Evolutionary conservation across 1,140 invertebrate genomes (phyloP).

Genomic region (Trachymyrmex cornetzi): DNA sequence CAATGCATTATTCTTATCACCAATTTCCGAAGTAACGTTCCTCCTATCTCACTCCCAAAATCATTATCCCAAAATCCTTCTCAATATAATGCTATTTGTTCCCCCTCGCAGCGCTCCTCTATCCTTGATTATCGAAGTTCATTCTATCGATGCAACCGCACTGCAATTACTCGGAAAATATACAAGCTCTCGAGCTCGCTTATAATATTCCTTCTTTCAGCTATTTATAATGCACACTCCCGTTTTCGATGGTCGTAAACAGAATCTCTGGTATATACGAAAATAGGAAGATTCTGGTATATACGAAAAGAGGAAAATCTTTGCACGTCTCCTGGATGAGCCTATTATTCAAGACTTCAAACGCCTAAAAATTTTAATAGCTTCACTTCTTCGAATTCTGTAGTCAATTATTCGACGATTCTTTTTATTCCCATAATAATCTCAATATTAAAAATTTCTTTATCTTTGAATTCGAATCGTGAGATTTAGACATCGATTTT

Average conservation of each 20-base stretch:
- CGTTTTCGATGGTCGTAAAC: neutral
- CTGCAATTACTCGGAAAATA: constrained; percentile 23
- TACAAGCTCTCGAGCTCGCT: neutral
- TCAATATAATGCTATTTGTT: neutral
- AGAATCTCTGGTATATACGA: neutral
- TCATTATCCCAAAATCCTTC: neutral
- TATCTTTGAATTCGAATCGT: neutral
- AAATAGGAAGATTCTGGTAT: neutral
- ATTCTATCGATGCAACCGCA: constrained; percentile 9
- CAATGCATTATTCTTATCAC: neutral
- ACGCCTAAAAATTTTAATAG: neutral
- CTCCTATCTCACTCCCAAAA: neutral
- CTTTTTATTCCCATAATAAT: neutral
- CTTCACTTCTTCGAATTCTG: neutral
- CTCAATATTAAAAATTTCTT: neutral
- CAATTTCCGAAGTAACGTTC: constrained; percentile 22
- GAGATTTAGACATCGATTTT: neutral
- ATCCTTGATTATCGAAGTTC: constrained; percentile 14
- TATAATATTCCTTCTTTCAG: constrained; percentile 40
- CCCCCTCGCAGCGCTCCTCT: neutral
- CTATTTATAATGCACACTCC: neutral
- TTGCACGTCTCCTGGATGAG: neutral
- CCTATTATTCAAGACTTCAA: neutral
- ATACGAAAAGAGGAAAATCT: neutral
- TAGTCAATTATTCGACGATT: neutral